These are phyloP conservation scores for Sinotaia quadrata DNA, from an alignment of 2,888 invertebrate genomes.

Conservation along the genomic window DNA sequence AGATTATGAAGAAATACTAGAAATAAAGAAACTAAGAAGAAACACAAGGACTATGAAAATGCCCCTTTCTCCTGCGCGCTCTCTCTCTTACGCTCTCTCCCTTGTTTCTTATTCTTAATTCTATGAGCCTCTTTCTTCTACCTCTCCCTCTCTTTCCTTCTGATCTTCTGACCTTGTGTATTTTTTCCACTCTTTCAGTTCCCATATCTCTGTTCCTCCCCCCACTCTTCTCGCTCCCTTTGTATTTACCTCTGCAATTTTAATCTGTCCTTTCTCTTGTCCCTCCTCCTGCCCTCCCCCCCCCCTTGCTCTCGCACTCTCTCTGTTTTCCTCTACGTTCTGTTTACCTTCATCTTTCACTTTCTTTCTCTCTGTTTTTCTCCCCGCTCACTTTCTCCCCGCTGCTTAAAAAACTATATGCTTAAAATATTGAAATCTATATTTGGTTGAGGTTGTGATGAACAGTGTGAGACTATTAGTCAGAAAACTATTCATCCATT, in stretches of 20 bases:
- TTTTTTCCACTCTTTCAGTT: not conserved
- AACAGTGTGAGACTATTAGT: no score
- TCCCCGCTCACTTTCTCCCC: not conserved
- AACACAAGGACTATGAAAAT: not conserved
- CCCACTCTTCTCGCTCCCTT: not conserved
- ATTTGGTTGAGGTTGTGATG: no score
- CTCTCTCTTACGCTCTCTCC: slow-evolving; percentile 13
- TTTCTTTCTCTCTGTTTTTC: not conserved
- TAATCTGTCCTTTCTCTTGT: not conserved
- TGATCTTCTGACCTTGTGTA: not conserved
- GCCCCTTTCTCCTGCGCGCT: slow-evolving; percentile 5
- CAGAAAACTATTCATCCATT: no score
- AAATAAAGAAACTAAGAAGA: not conserved
- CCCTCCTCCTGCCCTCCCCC: not conserved
- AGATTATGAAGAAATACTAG: not conserved
- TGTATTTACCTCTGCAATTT: not conserved
- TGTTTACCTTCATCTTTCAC: slow-evolving; percentile 5
- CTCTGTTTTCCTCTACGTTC: not conserved
- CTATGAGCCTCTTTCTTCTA: slow-evolving; percentile 8
- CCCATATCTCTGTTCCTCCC: not conserved
- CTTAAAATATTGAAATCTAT: no score
- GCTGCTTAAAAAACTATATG: no score
- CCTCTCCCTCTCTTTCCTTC: slow-evolving; percentile 4
- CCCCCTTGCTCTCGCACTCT: slow-evolving; percentile 3
- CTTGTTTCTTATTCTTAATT: slow-evolving; percentile 4